Evolutionary conservation across 2,113 vertebrate genomes (phyloP), one percentile per base, ranked within the genome.

Genomic region (Murina feae): DNA sequence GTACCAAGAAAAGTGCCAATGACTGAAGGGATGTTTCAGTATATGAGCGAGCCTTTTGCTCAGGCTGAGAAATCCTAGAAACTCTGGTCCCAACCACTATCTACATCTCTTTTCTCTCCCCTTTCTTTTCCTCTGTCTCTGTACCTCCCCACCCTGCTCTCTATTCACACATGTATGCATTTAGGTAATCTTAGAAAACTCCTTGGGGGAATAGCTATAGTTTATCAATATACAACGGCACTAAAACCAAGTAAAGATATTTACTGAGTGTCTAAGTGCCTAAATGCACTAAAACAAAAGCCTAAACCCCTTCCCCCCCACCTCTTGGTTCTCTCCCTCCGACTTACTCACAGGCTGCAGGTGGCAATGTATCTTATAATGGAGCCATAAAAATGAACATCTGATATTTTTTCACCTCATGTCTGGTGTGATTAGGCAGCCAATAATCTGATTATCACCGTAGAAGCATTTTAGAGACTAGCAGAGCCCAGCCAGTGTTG

Each of bases 181-280:
- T 91, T 47, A 84, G 80, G 76, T 84, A 39, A 91, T 89, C 91
- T 89, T 79, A 28, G 51, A 66, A 94, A 72, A 63, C 25, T 69
- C 35, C 32, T 51, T 35, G 69, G 53, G 53, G 69, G 58, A 44
- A 83, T 71, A 90, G 55, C 35, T 72, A 16, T 69, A 47, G 86
- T 71, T 95, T 93, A 49, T 76, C 44, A 96, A 89, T 60, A 90
- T n/a, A 47, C 9, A 93, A 42, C 21, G 78, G 16, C 28, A 47
- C 51, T 53, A 78, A 89, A 86, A 47, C 23, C 44, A 78, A 96
- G 13, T 85, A 71, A n/a, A n/a, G n/a, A n/a, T n/a, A n/a, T n/a
- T n/a, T n/a, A n/a, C n/a, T n/a, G n/a, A n/a, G n/a, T n/a, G n/a
- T n/a, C n/a, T n/a, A n/a, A n/a, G n/a, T n/a, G n/a, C n/a, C n/a